phyloP scores from a whole-genome alignment of 2,113 vertebrate genomes.

The Onychostruthus taczanowskii region DNA sequence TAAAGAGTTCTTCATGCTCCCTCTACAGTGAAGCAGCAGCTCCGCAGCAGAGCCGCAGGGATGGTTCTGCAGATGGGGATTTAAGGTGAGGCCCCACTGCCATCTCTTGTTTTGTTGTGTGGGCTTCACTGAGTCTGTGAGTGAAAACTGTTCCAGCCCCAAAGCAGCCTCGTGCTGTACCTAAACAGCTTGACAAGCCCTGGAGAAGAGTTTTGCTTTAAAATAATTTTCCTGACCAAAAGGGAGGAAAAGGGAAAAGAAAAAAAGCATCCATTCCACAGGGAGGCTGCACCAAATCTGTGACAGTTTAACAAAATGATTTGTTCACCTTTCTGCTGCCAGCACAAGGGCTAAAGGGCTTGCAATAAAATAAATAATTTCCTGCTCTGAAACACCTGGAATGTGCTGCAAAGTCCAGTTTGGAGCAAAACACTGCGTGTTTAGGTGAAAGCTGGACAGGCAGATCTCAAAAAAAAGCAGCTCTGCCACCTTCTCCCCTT shows the following conservation, averaged over 20 bases:
- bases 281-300: neutral
- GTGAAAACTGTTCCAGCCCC: neutral
- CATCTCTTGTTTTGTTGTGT: neutral
- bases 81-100: neutral
- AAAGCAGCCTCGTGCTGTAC: neutral
- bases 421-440: accelerated
- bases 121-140: neutral
- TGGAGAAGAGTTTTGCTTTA: neutral
- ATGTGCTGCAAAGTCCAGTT: neutral
- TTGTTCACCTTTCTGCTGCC: neutral
- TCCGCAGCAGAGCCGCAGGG: neutral
- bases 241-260: neutral
- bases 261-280: neutral
- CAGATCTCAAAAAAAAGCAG: neutral
- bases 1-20: constrained; percentile 69
- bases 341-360: neutral
- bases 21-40: constrained; percentile 74
- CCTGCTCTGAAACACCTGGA: neutral
- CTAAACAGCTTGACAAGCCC: neutral
- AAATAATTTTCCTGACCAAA: neutral
- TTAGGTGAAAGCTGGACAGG: neutral
- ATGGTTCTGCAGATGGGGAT: neutral
- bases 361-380: neutral
- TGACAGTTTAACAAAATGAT: accelerated
- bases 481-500: neutral